Evolutionary conservation across 2,888 invertebrate species (phyloP).

Genomic region (Aplocera efformata): DNA sequence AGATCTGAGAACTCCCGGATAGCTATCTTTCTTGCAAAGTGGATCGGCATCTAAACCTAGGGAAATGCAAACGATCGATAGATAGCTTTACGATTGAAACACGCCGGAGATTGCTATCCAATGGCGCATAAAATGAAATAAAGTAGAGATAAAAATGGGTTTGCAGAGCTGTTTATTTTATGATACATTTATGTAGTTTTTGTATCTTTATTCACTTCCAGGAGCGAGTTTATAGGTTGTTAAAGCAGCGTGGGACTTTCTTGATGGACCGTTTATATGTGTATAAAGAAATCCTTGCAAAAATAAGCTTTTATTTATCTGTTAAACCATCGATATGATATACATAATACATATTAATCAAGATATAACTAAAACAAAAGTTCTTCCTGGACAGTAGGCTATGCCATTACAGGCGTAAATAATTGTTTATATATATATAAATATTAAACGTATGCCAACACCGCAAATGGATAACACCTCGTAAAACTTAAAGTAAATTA

Average conservation of each 20-base stretch:
- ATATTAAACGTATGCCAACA: too few species aligned
- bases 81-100: constrained; percentile 36
- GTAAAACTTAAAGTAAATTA: too few species aligned
- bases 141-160: constrained; percentile 30
- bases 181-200: constrained; percentile 22
- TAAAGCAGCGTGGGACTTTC: constrained; percentile 5
- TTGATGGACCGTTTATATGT: too few species aligned
- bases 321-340: too few species aligned
- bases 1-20: constrained; percentile 21
- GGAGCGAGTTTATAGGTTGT: constrained; percentile 8
- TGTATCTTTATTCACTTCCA: constrained; percentile 18
- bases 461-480: too few species aligned
- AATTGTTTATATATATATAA: too few species aligned
- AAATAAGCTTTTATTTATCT: too few species aligned
- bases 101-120: constrained; percentile 35
- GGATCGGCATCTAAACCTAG: constrained; percentile 28
- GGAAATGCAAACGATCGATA: constrained; percentile 35
- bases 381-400: too few species aligned
- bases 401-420: too few species aligned
- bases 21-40: constrained; percentile 29
- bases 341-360: too few species aligned
- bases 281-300: too few species aligned
- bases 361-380: too few species aligned
- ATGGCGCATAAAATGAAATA: constrained; percentile 38
- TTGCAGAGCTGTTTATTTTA: constrained; percentile 28